phyloP scores from a whole-genome alignment of 1,140 invertebrate species.

The Cyphomyrmex costatus region DNA sequence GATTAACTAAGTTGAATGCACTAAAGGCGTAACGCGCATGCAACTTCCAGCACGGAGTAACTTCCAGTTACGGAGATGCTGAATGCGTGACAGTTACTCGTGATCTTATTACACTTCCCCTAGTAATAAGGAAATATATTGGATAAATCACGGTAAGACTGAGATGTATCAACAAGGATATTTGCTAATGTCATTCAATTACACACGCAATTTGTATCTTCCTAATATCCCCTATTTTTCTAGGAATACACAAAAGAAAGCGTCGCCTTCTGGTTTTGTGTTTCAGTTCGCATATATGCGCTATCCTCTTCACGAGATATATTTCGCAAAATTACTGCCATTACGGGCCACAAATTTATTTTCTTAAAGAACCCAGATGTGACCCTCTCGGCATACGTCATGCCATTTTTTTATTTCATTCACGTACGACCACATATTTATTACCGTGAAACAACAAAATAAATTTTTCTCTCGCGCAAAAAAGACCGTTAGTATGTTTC shows the following conservation, averaged over 20 bases:
- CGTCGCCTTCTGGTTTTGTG: background rate
- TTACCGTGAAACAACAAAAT: conserved; percentile 23
- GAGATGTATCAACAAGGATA: background rate
- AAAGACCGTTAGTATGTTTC: background rate
- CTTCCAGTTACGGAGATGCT: conserved; percentile 17
- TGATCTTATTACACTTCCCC: conserved; percentile 30
- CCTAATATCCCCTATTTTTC: background rate
- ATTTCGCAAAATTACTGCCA: conserved; percentile 34
- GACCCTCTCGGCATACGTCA: conserved; percentile 19
- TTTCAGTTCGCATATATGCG: background rate
- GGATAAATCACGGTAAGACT: conserved; percentile 7
- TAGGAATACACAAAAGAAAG: background rate
- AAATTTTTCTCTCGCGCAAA: background rate
- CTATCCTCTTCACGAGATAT: conserved; percentile 12
- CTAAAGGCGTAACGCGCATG: background rate
- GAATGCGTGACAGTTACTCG: conserved; percentile 30
- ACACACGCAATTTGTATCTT: conserved; percentile 16
- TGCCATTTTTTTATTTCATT: background rate
- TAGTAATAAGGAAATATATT: conserved; percentile 11
- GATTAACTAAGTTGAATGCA: conserved; percentile 53
- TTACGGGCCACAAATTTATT: conserved; percentile 33
- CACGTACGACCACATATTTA: conserved; percentile 23
- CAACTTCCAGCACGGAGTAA: conserved; percentile 26
- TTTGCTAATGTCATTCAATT: background rate
- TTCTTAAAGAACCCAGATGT: conserved; percentile 27